phyloP scores from a whole-genome alignment of 1,140 invertebrate genomes.

The Drosophila teissieri region DNA sequence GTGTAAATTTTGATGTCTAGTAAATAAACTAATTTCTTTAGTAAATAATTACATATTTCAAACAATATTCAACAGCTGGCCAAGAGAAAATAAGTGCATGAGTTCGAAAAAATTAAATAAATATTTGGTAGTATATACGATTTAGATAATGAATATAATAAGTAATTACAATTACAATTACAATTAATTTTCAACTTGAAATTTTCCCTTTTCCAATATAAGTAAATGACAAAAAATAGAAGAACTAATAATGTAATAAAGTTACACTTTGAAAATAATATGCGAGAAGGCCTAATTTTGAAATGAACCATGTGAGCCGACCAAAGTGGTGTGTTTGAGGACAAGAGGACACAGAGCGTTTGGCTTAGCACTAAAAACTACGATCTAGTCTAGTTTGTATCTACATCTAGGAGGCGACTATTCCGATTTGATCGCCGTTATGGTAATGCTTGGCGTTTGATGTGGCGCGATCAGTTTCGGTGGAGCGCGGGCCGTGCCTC shows the following conservation, averaged over 20 bases:
- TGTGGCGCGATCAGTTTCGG: constrained; percentile 83
- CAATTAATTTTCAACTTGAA: background rate
- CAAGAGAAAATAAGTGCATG: background rate
- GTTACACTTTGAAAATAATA: background rate
- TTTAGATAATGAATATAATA: background rate
- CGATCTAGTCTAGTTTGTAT: constrained; percentile 9
- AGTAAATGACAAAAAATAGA: background rate
- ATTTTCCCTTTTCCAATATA: background rate
- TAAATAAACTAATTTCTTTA: background rate
- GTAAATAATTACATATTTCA: constrained; percentile 2
- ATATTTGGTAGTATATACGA: no score
- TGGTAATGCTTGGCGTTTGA: constrained; percentile 80
- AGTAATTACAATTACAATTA: no score
- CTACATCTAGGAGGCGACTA: constrained; percentile 17
- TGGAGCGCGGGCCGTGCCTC: constrained; percentile 64
- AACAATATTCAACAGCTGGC: background rate
- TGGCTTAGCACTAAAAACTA: constrained; percentile 45
- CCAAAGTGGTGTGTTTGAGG: background rate
- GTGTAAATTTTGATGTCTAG: background rate
- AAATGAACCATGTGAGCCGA: constrained; percentile 7
- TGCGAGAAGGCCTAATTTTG: constrained; percentile 15
- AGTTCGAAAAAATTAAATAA: background rate
- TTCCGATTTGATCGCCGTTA: constrained; percentile 80
- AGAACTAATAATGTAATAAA: background rate
- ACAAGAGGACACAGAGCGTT: constrained; percentile 14